Conservation (phyloP, 1,140 invertebrate species). For the Mylabris phalerata region DNA sequence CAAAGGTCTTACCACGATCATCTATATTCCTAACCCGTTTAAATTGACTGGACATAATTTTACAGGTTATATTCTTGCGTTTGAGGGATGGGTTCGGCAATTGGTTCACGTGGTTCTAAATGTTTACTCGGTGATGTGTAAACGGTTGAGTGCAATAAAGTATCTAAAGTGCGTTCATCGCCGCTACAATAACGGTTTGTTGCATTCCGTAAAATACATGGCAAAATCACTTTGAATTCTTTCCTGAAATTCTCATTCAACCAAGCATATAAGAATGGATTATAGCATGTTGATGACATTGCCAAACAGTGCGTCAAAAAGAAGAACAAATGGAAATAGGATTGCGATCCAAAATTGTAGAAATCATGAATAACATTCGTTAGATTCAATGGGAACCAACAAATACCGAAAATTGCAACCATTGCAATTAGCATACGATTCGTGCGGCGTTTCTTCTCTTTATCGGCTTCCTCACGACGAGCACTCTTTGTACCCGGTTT, state of each 20-base stretch:
- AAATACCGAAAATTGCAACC: constrained; percentile 89
- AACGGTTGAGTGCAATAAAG: constrained; percentile 29
- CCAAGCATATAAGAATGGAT: constrained; percentile 87
- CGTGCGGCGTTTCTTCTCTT: constrained; percentile 66
- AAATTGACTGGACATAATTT: constrained; percentile 6
- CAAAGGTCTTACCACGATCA: constrained; percentile 2
- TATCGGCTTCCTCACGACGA: constrained; percentile 65
- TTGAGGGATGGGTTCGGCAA: constrained; percentile 27
- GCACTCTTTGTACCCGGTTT: constrained; percentile 72
- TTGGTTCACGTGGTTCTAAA: constrained; percentile 32
- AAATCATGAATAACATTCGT: constrained; percentile 83
- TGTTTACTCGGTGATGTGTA: constrained; percentile 29
- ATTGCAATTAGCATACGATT: constrained; percentile 94
- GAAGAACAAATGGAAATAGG: constrained; percentile 75
- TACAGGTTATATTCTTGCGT: constrained; percentile 21
- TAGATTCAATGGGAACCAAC: constrained; percentile 91
- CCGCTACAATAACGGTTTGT: constrained; percentile 27
- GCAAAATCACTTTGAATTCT: constrained; percentile 80
- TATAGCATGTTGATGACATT: constrained; percentile 90
- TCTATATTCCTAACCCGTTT: constrained; percentile 9
- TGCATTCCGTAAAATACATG: constrained; percentile 49
- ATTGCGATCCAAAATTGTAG: constrained; percentile 53
- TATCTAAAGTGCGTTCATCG: constrained; percentile 31
- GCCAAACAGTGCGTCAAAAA: constrained; percentile 86
- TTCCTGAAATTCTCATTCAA: constrained; percentile 96